These are phyloP conservation scores for Lordiphosa mommai DNA, from an alignment of 1,140 invertebrate genomes.

Conservation along the genomic window DNA sequence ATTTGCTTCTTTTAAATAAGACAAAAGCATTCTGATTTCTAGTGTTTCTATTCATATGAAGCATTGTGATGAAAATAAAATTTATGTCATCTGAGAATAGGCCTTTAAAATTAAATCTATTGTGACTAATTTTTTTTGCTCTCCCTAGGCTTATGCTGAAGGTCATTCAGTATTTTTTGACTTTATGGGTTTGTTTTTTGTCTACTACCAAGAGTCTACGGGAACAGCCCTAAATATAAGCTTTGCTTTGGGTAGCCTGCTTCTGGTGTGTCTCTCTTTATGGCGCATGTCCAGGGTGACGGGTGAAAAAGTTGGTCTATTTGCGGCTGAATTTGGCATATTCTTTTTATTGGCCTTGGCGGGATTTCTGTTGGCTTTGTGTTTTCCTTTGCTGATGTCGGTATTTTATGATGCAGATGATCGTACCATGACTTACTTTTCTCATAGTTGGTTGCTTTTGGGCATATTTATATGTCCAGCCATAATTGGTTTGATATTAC, in stretches of 20 bases:
- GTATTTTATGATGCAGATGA: constrained; percentile 69
- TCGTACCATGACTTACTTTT: constrained; percentile 85
- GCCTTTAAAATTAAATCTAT: constrained; percentile 32
- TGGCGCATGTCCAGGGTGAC: constrained; percentile 36
- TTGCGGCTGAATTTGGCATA: constrained; percentile 40
- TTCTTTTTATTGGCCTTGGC: constrained; percentile 43
- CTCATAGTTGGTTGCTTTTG: constrained; percentile 83
- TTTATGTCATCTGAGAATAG: too few relatives aligned
- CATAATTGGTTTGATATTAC: constrained; percentile 38
- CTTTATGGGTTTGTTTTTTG: constrained; percentile 86
- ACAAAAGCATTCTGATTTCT: too few relatives aligned
- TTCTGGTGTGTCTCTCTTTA: constrained; percentile 78
- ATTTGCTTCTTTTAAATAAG: too few relatives aligned
- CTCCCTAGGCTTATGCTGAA: constrained; percentile 33
- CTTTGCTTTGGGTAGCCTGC: constrained; percentile 79
- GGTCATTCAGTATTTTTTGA: constrained; percentile 88
- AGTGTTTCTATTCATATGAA: too few relatives aligned
- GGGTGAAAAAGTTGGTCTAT: constrained; percentile 22
- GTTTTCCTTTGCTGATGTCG: constrained; percentile 80
- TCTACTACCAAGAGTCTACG: constrained; percentile 81
- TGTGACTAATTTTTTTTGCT: constrained; percentile 81
- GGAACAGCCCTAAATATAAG: constrained; percentile 82
- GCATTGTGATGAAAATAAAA: too few relatives aligned
- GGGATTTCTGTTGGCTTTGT: constrained; percentile 78
- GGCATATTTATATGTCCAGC: constrained; percentile 79